Conservation (phyloP, 2,113 vertebrate genomes). For the Nannospalax galili region DNA sequence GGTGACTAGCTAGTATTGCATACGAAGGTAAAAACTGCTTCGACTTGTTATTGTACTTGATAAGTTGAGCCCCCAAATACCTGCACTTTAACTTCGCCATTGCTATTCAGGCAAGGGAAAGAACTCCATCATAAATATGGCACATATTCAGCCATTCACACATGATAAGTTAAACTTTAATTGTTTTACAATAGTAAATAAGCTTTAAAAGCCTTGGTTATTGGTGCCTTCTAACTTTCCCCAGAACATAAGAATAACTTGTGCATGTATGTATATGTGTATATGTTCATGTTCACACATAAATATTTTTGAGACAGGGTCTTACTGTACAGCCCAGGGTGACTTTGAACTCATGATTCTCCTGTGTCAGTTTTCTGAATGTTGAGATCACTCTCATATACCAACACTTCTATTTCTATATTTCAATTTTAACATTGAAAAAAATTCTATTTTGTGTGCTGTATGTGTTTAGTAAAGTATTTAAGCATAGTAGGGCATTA, state of each 20-base stretch:
- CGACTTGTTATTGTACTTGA: background rate
- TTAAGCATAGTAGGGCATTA: background rate
- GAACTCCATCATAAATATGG: background rate
- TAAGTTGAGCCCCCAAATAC: background rate
- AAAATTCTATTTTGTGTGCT: background rate
- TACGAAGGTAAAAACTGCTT: background rate
- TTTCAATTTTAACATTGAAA: background rate
- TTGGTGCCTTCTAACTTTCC: background rate
- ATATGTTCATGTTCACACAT: too few species aligned
- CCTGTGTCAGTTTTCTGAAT: background rate
- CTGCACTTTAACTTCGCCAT: background rate
- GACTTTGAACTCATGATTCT: background rate
- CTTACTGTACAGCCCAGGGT: background rate
- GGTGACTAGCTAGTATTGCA: background rate
- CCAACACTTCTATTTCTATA: background rate
- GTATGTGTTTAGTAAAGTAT: background rate
- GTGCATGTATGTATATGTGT: too few species aligned
- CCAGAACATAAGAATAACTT: background rate
- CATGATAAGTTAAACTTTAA: background rate
- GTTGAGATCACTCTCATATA: background rate
- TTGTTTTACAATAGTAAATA: conserved; percentile 18
- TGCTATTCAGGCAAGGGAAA: background rate
- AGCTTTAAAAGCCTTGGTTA: background rate
- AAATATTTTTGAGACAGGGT: background rate
- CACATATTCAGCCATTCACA: background rate